Evolutionary conservation across 2,888 invertebrate genomes (phyloP).

Genomic region (Dasypogon diadema): DNA sequence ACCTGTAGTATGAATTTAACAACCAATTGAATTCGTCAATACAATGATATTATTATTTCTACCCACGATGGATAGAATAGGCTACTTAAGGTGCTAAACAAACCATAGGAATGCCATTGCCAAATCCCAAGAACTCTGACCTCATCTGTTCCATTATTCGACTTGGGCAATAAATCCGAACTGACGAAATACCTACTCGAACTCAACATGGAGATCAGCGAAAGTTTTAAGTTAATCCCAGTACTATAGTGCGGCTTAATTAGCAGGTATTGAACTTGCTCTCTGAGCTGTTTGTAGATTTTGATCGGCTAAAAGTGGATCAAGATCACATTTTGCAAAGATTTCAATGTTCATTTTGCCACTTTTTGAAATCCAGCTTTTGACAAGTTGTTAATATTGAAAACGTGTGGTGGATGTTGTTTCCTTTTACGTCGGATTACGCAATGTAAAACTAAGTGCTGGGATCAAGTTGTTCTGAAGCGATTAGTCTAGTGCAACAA

Average conservation of each 20-base stretch:
- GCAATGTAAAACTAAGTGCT: too few relatives aligned
- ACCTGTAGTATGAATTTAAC: slow-evolving; percentile 9
- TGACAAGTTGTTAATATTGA: background rate
- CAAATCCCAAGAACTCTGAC: slow-evolving; percentile 40
- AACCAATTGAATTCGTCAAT: slow-evolving; percentile 26
- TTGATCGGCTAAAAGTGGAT: slow-evolving; percentile 1
- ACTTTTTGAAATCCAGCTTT: background rate
- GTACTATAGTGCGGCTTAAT: slow-evolving; percentile 12
- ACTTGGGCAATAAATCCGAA: slow-evolving; percentile 19
- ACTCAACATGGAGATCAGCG: background rate
- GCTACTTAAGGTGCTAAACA: slow-evolving; percentile 46
- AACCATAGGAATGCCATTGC: slow-evolving; percentile 35
- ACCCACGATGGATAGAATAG: slow-evolving; percentile 18
- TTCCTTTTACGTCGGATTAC: background rate
- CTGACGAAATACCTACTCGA: background rate
- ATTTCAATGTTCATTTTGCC: background rate
- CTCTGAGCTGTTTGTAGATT: slow-evolving; percentile 5
- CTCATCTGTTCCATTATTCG: slow-evolving; percentile 22
- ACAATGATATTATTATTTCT: slow-evolving; percentile 44
- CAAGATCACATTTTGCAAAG: slow-evolving; percentile 7
- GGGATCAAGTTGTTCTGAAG: too few relatives aligned
- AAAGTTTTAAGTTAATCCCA: slow-evolving; percentile 5
- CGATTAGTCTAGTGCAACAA: background rate
- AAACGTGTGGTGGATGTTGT: background rate
- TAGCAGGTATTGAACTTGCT: slow-evolving; percentile 8